These are phyloP conservation scores for Pentamera pediparva DNA, from an alignment of 53 echinoderm and acorn worm species.

Conservation along the genomic window DNA sequence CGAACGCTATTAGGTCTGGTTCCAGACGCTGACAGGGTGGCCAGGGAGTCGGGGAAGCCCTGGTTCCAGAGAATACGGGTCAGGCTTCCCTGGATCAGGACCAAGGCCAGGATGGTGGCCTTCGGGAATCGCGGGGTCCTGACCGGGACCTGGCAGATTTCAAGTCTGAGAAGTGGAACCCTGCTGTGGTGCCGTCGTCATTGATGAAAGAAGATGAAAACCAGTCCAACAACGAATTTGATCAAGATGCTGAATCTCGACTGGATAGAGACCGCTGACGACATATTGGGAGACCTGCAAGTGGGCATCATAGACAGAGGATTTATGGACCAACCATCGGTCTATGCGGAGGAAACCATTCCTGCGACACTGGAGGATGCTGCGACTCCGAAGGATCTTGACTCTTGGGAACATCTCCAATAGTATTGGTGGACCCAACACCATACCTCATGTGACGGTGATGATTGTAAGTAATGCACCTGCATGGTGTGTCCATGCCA, in stretches of 20 bases:
- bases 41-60: too few relatives aligned
- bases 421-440: slow-evolving; percentile 4
- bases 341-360: slow-evolving; percentile 50
- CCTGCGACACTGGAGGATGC: slow-evolving; percentile 47
- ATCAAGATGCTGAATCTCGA: slow-evolving; percentile 38
- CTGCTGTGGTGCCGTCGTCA: slow-evolving; percentile 42
- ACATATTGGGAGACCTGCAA: slow-evolving; percentile 34
- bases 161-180: too few relatives aligned
- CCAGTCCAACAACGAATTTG: slow-evolving; percentile 20
- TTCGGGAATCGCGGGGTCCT: too few relatives aligned
- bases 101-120: too few relatives aligned
- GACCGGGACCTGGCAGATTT: too few relatives aligned
- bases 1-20: too few relatives aligned
- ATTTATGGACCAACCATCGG: slow-evolving; percentile 42
- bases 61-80: too few relatives aligned
- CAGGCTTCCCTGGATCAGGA: too few relatives aligned
- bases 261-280: slow-evolving; percentile 22
- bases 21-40: too few relatives aligned
- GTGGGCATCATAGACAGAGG: background rate
- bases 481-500: slow-evolving; percentile 36
- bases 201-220: slow-evolving; percentile 9
- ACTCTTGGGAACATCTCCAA: slow-evolving; percentile 42
- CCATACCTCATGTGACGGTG: slow-evolving; percentile 39
- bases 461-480: slow-evolving; percentile 48
- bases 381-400: slow-evolving; percentile 40